Evolutionary conservation across 2,797 vertebrate genomes (phyloP).

Genomic region (Gallinago nigripennis): DNA sequence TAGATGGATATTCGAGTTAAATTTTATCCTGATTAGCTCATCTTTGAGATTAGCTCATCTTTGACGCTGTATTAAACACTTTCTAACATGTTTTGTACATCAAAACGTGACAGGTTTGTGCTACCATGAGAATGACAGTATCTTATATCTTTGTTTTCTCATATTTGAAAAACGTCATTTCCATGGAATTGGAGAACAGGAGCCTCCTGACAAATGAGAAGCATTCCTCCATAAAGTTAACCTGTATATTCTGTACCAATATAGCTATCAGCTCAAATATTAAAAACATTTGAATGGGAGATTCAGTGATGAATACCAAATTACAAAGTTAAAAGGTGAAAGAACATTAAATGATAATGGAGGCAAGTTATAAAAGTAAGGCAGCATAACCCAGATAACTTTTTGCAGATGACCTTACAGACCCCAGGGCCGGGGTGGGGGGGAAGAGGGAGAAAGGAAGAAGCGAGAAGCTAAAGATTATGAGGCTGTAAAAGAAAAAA

Average conservation of each 20-base stretch:
- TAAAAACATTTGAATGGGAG: constrained; percentile 54
- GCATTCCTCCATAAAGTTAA: constrained; percentile 44
- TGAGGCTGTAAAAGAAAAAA: background rate
- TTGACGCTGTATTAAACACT: constrained; percentile 67
- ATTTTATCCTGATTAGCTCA: constrained; percentile 17
- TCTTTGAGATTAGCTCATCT: constrained; percentile 32
- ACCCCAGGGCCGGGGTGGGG: no score
- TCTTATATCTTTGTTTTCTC: constrained; percentile 35
- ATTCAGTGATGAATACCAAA: constrained; percentile 18
- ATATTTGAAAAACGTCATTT: constrained; percentile 61
- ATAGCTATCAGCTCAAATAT: constrained; percentile 67
- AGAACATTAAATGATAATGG: constrained; percentile 4
- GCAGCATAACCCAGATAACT: background rate
- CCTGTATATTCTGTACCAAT: background rate
- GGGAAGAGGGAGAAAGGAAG: no score
- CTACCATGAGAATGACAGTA: background rate
- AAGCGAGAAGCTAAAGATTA: background rate
- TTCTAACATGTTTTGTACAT: constrained; percentile 52
- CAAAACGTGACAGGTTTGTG: constrained; percentile 42
- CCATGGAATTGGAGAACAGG: background rate
- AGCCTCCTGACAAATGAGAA: constrained; percentile 60
- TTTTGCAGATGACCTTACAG: background rate
- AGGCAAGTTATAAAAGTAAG: background rate
- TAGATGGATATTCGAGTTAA: constrained; percentile 68
- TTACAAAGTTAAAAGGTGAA: constrained; percentile 32